Evolutionary conservation across 2,113 vertebrate genomes (phyloP), one percentile per base, ranked within the genome.

Genomic region (Scartelaos histophorus): DNA sequence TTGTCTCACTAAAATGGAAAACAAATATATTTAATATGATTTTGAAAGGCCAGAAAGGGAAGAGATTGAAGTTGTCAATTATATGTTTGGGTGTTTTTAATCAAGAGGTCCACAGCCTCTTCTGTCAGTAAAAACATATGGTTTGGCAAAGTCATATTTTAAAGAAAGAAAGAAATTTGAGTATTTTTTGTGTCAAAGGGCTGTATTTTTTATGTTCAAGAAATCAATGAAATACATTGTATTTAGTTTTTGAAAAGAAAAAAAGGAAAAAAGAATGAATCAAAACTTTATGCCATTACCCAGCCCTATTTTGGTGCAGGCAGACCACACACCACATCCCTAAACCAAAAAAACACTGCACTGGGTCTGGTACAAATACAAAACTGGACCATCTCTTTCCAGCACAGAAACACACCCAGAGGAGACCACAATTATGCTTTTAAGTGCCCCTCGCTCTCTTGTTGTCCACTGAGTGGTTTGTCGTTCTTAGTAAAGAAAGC

Each of bases 391-490:
- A 25, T 58, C 22, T 15, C 72, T 70, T 19, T 71, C 73, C 71
- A 66, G 49, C 71, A 66, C 71, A 79, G 53, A 81, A 76, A 82
- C 80, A 77, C 85, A 76, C 71, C 69, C 62, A 68, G 67, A 77
- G 68, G 12, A 47, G 58, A 82, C 87, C 86, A 84, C 85, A 89
- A 81, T 66, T 85, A 90, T 88, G 86, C 81, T 69, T 75, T 83
- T 74, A 81, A 83, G 67, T 76, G 43, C 65, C 76, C 57, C 61
- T 78, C 69, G 21, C 73, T 74, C 51, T 46, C 66, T 71, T n/a
- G 73, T 65, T 76, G 71, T 83, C 71, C 1, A 19, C 61, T 3
- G n/a, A 72, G 69, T 53, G 64, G 62, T 80, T 61, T 87, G 56
- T 68, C 1, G 2, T 69, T 76, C 66, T 78, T 34, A 46, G 66